Evolutionary conservation across 2,113 vertebrate genomes (phyloP).

Genomic region (Cryptomyrus ogoouensis): DNA sequence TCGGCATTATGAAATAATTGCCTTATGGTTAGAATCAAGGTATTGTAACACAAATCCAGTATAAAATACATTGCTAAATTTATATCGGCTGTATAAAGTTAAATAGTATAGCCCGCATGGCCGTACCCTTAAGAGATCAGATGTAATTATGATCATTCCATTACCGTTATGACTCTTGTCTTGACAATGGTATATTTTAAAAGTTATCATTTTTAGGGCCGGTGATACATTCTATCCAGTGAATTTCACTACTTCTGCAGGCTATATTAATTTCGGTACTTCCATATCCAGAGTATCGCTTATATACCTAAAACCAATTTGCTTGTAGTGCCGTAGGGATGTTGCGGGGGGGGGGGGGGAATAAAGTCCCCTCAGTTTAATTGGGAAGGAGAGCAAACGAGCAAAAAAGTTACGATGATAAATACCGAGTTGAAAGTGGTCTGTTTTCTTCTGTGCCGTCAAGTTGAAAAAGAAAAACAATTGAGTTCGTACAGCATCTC

Average conservation of each 20-base stretch:
- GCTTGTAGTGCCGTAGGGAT: background rate
- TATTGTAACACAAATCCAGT: background rate
- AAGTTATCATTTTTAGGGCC: background rate
- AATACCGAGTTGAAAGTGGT: background rate
- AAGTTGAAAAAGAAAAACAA: conserved; percentile 4
- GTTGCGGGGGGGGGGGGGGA: background rate
- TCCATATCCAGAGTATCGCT: background rate
- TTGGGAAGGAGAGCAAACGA: background rate
- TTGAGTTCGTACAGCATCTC: background rate
- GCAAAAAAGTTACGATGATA: conserved; percentile 3
- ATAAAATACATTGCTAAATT: background rate
- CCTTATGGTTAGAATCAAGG: background rate
- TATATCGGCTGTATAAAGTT: background rate
- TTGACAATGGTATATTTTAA: background rate
- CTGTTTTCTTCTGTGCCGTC: conserved; percentile 9
- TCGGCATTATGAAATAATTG: background rate
- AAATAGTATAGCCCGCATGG: background rate
- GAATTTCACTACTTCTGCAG: background rate
- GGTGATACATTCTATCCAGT: background rate
- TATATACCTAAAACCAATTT: background rate
- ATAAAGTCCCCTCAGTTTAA: background rate
- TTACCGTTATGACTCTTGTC: background rate
- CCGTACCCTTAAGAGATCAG: background rate
- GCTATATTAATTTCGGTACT: background rate
- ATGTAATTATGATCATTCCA: background rate